Base-by-base conservation (phyloP, 2,113 vertebrate species). In the Clarias magur region DNA sequence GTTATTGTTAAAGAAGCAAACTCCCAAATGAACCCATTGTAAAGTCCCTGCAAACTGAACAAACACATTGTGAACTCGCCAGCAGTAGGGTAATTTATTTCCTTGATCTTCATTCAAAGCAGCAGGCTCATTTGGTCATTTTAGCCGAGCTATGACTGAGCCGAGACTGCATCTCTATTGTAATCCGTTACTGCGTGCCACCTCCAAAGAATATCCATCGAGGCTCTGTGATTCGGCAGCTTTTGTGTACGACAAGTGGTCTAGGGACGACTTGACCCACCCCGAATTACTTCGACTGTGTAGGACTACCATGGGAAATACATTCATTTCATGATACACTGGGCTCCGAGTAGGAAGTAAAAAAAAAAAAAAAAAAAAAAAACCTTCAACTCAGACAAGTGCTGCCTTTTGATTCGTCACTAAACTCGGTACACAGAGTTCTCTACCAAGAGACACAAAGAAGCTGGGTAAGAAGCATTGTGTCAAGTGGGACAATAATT, bases 281-380 rank as follows among this genome's bases (percentile, higher is more conserved):
- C 38, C 81, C 25, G 65, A 86, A 88, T 88, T 75, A 84, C 87
- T 78, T 13, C 12, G 53, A 34, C 80, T 38, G 42, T 48, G 75
- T 67, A 88, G 80, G 70, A 27, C 80, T 67, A 80, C 73, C n/a
- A n/a, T n/a, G 68, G 76, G 80, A 86, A 88, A 82, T 78, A 56
- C 86, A 82, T 85, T 89, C 57, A 87, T 86, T 85, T 85, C 78
- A 82, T 72, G 88, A 89, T 87, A 83, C 88, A 85, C 27, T 34
- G 82, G 30, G 27, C 15, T 87, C 16, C 48, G 83, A 62, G 68
- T 65, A 79, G 75, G 78, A 85, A 78, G 68, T 56, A 34, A 34
- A 34, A 34, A 34, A 34, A 34, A 34, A 34, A n/a, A n/a, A 72
- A 63, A 63, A 86, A 80, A 62, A 62, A 75, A 78, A 38, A 42